phyloP scores from a whole-genome alignment of 1,140 invertebrate genomes.

The Cherax destructor region DNA sequence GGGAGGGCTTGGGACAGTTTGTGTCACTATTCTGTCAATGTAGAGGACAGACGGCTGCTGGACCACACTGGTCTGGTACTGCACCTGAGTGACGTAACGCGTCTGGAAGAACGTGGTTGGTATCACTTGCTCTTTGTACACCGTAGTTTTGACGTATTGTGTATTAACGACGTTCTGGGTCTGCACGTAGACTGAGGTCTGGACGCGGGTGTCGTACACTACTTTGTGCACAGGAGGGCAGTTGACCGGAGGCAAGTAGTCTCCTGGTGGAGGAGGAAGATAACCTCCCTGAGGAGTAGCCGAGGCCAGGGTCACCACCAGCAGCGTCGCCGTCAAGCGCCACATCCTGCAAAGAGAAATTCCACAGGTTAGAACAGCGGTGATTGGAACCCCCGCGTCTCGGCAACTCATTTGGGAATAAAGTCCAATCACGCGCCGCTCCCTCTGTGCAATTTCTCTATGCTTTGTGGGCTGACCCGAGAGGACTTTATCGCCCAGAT shows the following conservation, averaged over 20 bases:
- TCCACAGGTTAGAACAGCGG: too few species aligned
- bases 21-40: conserved; percentile 27
- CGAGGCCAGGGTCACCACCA: too few species aligned
- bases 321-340: too few species aligned
- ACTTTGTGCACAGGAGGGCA: conserved; percentile 20
- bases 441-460: too few species aligned
- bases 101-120: conserved; percentile 44
- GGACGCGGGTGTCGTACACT: conserved; percentile 34
- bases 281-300: conserved; percentile 15
- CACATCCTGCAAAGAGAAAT: too few species aligned
- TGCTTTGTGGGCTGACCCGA: too few species aligned
- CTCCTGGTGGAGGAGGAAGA: conserved; percentile 14
- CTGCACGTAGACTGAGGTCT: conserved; percentile 42
- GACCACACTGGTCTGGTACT: conserved; percentile 26
- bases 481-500: too few species aligned
- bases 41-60: conserved; percentile 15
- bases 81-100: conserved; percentile 18
- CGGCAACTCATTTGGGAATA: too few species aligned
- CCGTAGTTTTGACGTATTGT: conserved; percentile 25
- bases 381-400: too few species aligned
- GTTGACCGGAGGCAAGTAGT: not conserved
- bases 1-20: conserved; percentile 56
- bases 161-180: conserved; percentile 46
- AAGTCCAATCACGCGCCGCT: too few species aligned
- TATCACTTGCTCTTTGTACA: conserved; percentile 35